phyloP scores from a whole-genome alignment of 2,113 vertebrate genomes.

The Condylura cristata region DNA sequence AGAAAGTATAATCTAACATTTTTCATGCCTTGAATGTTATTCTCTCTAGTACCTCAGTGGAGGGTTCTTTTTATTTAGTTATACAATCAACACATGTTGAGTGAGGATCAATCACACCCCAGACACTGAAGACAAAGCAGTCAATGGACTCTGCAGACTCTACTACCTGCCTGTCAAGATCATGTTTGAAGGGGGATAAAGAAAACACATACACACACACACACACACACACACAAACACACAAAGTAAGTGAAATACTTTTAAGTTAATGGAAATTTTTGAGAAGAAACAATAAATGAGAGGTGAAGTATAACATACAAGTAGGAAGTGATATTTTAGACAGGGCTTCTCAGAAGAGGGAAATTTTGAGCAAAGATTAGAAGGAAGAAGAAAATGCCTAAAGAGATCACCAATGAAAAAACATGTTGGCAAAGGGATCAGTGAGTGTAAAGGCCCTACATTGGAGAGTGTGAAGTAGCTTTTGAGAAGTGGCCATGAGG shows the following conservation, averaged over 20 bases:
- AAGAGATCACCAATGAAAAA: not conserved
- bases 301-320: not conserved
- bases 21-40: not conserved
- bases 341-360: not conserved
- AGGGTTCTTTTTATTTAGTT: not conserved
- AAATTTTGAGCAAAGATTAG: not conserved
- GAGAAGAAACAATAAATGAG: not conserved
- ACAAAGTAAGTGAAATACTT: not conserved
- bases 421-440: not conserved
- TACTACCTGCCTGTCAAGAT: not conserved
- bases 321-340: not conserved
- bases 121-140: not conserved
- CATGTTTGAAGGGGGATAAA: not conserved
- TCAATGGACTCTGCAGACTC: not conserved
- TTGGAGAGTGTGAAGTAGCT: not conserved
- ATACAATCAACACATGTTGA: not conserved
- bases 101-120: too few species aligned
- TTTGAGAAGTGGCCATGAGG: not conserved
- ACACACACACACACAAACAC: too few species aligned
- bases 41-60: not conserved
- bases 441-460: not conserved
- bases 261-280: not conserved
- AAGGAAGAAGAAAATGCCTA: not conserved
- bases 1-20: not conserved
- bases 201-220: not conserved